A percentile compares a stretch with the other conserved stretches of the same genome.
Evolutionary conservation across 2,797 vertebrate genomes (phyloP).

Genomic region (Phyllotis vaccarum): DNA sequence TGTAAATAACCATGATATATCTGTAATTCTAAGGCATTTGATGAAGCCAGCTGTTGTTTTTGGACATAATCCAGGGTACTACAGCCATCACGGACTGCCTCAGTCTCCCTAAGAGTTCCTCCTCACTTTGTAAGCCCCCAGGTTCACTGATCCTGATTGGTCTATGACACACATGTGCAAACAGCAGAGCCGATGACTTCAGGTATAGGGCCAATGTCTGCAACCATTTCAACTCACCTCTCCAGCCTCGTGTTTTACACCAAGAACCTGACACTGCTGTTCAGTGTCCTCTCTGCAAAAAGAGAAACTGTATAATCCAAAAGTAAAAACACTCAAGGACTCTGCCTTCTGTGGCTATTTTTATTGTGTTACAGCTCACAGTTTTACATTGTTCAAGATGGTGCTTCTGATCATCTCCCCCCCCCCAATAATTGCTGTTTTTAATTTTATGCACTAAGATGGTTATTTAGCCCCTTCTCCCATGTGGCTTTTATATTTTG

Average conservation of each 20-base stretch:
- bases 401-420: neutral
- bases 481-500: conserved; percentile 53
- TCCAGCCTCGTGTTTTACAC: neutral
- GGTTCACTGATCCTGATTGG: neutral
- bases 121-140: neutral
- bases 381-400: conserved; percentile 38
- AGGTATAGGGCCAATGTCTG: neutral
- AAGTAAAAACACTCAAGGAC: neutral
- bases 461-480: neutral
- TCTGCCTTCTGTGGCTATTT: neutral
- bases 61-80: neutral
- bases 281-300: neutral
- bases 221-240: neutral
- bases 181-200: neutral
- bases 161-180: neutral
- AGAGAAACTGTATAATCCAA: conserved; percentile 19
- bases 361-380: conserved; percentile 23
- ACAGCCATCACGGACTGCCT: neutral
- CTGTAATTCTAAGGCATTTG: conserved; percentile 32
- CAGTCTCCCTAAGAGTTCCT: neutral
- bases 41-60: neutral
- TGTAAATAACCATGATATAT: conserved; percentile 18
- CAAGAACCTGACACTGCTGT: neutral
- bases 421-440: conserved; percentile 48
- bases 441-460: conserved; percentile 34